Conservation (phyloP, 2,888 invertebrate species). For the Siphonodentalium dalli region DNA sequence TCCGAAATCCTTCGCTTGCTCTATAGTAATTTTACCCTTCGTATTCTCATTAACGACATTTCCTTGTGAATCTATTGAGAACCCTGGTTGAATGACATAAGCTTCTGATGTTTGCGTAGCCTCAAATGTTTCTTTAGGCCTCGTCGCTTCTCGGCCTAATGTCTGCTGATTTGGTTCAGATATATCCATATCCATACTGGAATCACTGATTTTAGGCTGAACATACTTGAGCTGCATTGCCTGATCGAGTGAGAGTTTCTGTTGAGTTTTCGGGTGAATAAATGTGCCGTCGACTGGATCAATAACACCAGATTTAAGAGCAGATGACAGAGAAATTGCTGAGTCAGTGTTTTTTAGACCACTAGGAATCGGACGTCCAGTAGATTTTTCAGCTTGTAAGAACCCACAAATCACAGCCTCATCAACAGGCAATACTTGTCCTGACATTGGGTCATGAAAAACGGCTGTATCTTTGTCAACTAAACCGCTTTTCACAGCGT, state of each 20-base stretch:
- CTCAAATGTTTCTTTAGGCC: no score
- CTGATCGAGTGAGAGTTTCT: conserved; percentile 66
- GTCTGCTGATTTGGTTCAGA: neutral
- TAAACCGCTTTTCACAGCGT: conserved; percentile 41
- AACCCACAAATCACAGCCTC: conserved; percentile 86
- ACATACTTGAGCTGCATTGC: conserved; percentile 39
- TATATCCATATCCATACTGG: neutral
- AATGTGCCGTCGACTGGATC: conserved; percentile 69
- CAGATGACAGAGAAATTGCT: conserved; percentile 79
- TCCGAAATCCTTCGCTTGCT: conserved; percentile 79
- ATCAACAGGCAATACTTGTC: conserved; percentile 79
- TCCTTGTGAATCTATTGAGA: conserved; percentile 69
- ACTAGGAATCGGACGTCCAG: conserved; percentile 9
- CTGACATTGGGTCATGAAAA: conserved; percentile 83
- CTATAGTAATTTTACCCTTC: conserved; percentile 78
- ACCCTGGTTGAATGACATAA: conserved; percentile 48
- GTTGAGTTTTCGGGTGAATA: conserved; percentile 76
- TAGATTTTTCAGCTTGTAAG: conserved; percentile 28
- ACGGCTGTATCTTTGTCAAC: conserved; percentile 70
- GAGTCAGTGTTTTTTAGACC: conserved; percentile 10
- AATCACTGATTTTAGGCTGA: conserved; percentile 35
- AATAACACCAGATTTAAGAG: conserved; percentile 84
- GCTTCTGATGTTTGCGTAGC: conserved; percentile 38
- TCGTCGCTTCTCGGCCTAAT: neutral
- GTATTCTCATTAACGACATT: conserved; percentile 83